Base-by-base conservation (phyloP, 2,888 invertebrate genomes). In the Emmelina monodactyla region DNA sequence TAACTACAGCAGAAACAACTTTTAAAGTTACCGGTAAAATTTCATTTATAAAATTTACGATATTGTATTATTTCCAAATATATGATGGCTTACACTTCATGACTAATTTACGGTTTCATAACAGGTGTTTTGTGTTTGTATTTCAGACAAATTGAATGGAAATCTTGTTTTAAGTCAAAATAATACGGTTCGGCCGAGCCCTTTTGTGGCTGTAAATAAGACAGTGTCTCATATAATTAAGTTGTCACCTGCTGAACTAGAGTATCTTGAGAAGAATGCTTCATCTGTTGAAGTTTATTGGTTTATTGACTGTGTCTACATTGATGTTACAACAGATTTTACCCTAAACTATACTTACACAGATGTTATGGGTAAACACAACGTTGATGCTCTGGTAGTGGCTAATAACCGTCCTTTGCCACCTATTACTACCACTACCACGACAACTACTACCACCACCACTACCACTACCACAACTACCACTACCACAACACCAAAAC, bases 291-390 rank as follows among this genome's bases (percentile, higher is more conserved):
- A 82, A 15, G 87, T 88, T 0, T 89, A 85, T 59, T 92, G 92
- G 92, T 92, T 91, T 53, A 81, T 90, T 40, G 89, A 92, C 61
- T 92, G 92, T 53, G 66, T 79, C 34, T 87, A 86, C 51, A 78
- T 86, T 34, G 90, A 88, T 22, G 70, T 83, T 41, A 85, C 87
- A 0, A 69, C 76, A 34, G 84, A 86, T 50, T 83, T 85, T 29
- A 66, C 76, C 7, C 84, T 88, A 42, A 64, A 72, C 33, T 84
- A 84, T 48, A 87, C 85, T 40, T 92, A 89, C 55, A 73, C 81
- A 0, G 76, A 82, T 48, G 70, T 84, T 3, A 85, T 86, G 58
- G 59, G 69, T 37, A 68, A 75, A 22, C 87, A 88, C 55, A 67
- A 78, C 22, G 68, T 92, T 32, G 89, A 90, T 59, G 88, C 87